Evolutionary conservation across 1,140 invertebrate genomes (phyloP), one percentile per base, ranked within the genome.

Genomic region (Lordiphosa stackelbergi): DNA sequence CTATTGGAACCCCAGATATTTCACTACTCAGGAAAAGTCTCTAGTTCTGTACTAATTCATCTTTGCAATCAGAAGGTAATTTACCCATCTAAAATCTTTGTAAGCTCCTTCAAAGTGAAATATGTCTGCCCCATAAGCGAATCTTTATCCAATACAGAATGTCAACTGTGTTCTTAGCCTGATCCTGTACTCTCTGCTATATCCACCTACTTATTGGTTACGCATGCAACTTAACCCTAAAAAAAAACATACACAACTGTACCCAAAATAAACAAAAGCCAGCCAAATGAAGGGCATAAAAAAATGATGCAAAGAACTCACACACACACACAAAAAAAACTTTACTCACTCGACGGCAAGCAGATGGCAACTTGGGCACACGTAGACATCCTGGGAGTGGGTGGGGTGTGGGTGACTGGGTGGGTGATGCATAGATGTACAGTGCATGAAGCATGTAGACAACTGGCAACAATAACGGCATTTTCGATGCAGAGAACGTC

Each of bases 381-480:
- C 22, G 22, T 59, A 52, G 56, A 60, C 45, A 38, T 31, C 28
- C 34, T 5, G 22, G 16, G 16, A 19, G 11, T 35, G 38, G 56
- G 40, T 38, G 28, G 41, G 40, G 41, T 52, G 41, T 8, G 34
- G 9, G 19, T 10, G 60, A 43, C 31, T 46, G 42, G 22, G 51
- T 59, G 64, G 40, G 64, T 42, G 49, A 40, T 66, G 66, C 53
- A 65, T 56, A 38, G 53, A 34, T 37, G 19, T 38, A 19, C 12
- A 42, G 64, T 68, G 64, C 65, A 69, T 68, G 58, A 65, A 68
- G 66, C 66, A 55, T 70, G 66, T 79, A 81, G 75, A 75, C 75
- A 79, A 79, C 75, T 81, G 71, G 75, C 60, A 81, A 79, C 75
- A 79, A 79, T 79, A 79, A 81, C 75, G 75, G 75, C 77, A 79